Conservation (phyloP, 2,113 vertebrate species). For the Menidia beryllina region DNA sequence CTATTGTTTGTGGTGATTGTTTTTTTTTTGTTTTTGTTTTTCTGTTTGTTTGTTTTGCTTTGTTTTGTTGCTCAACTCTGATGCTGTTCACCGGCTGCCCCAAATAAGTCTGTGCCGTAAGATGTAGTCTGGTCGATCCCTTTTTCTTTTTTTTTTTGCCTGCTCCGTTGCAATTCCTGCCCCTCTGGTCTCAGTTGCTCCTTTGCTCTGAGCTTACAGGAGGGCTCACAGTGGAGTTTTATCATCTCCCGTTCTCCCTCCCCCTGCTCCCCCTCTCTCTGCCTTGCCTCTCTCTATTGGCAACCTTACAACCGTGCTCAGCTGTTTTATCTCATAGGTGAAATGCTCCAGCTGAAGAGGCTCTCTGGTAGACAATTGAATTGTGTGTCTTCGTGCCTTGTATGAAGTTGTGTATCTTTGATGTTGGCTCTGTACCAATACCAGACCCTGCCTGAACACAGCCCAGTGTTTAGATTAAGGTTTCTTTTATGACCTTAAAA, state of each 20-base stretch:
- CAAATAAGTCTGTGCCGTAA: constrained; percentile 45
- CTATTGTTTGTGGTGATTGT: too few relatives aligned
- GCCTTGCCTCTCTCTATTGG: constrained; percentile 68
- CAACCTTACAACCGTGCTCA: constrained; percentile 72
- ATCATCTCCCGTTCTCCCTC: constrained; percentile 78
- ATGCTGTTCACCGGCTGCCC: constrained; percentile 37
- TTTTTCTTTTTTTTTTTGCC: constrained; percentile 42
- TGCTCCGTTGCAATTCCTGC: constrained; percentile 43
- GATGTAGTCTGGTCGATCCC: constrained; percentile 57
- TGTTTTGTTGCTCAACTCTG: constrained; percentile 23
- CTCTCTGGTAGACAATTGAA: constrained; percentile 64
- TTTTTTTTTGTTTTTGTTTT: background rate
- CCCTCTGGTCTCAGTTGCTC: constrained; percentile 64
- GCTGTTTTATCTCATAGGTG: constrained; percentile 82
- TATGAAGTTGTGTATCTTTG: constrained; percentile 42
- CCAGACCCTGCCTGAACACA: constrained; percentile 49
- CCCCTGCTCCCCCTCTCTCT: constrained; percentile 39
- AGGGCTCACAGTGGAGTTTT: constrained; percentile 80
- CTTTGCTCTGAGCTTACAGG: constrained; percentile 76
- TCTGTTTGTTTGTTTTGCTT: too few relatives aligned
- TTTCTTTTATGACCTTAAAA: constrained; percentile 31
- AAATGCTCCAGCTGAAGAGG: constrained; percentile 76
- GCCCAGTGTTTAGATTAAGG: constrained; percentile 45
- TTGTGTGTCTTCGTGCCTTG: constrained; percentile 45
- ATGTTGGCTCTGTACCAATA: constrained; percentile 46